Evolutionary conservation across 2,888 invertebrate genomes (phyloP), one percentile per base, ranked within the genome.

Genomic region (Microctonus brassicae): DNA sequence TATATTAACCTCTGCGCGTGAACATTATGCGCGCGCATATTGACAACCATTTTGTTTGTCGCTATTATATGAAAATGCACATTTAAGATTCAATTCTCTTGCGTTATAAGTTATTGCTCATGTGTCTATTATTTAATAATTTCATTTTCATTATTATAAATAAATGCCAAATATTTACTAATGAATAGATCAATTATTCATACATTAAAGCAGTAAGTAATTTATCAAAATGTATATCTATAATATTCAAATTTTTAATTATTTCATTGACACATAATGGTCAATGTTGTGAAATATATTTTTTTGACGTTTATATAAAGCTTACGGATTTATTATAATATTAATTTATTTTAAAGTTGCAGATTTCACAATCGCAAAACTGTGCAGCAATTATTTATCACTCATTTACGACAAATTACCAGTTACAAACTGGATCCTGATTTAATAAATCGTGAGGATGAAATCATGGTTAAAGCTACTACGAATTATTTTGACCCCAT

Each of bases 361-460:
- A 53, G 53, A 24, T 26, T 33, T 29, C 33, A 3, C 29, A 29
- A 29, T 29, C 7, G 29, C 29, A 29, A 29, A 29, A 7, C 7
- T 29, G 7, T 7, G 4, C 29, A 29, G 7, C 3, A 33, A 58
- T 13, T 13, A 58, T 58, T 29, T 9, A 1, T 10, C n/a, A 29
- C n/a, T n/a, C 17, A 33, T 33, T 34, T 9, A 10, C 10, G 58
- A 34, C 58, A 33, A 13, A n/a, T 58, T 29, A 39, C 26, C 26
- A 60, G 36, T 63, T 75, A 72, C 42, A 83, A 84, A 74, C 70
- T 76, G 6, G 77, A 83, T 24, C 68, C 82, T 36, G 79, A 81
- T n/a, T 76, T 85, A 76, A 47, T 84, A 62, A 84, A 81, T 72
- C 63, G 79, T 53, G 65, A 76, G 22, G 80, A 80, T 1, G 70